These are phyloP conservation scores for Griposia aprilina DNA, from an alignment of 2,888 invertebrate genomes.

Conservation along the genomic window DNA sequence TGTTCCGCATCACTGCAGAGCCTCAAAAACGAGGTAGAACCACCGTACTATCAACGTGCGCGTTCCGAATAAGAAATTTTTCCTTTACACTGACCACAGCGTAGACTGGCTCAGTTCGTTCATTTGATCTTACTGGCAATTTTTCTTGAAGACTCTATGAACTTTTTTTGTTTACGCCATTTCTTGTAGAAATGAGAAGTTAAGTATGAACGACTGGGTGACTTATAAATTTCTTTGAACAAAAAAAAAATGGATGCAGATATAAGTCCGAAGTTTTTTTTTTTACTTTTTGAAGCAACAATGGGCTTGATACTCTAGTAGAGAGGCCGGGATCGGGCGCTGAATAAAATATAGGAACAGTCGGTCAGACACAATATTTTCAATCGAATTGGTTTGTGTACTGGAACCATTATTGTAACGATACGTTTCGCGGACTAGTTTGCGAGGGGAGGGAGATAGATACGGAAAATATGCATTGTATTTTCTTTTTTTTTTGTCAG, in stretches of 20 bases:
- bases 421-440: constrained; percentile 57
- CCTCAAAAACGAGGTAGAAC: constrained; percentile 89
- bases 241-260: constrained; percentile 64
- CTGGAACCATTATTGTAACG: constrained; percentile 69
- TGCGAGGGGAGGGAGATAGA: constrained; percentile 47
- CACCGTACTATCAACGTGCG: constrained; percentile 85
- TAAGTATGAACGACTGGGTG: constrained; percentile 65
- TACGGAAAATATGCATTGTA: constrained; percentile 27
- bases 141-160: constrained; percentile 61
- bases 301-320: constrained; percentile 69
- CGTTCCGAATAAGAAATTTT: constrained; percentile 85
- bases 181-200: constrained; percentile 63
- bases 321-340: constrained; percentile 56
- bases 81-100: constrained; percentile 82
- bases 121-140: constrained; percentile 66
- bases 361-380: constrained; percentile 72
- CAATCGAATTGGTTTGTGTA: constrained; percentile 68
- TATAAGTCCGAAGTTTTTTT: constrained; percentile 53
- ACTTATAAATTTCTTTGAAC: constrained; percentile 68
- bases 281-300: constrained; percentile 51
- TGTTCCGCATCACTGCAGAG: constrained; percentile 89
- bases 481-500: constrained; percentile 22
- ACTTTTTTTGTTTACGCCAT: constrained; percentile 59
- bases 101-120: constrained; percentile 69
- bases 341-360: constrained; percentile 77